Evolutionary conservation across 2,113 vertebrate species (phyloP).

Genomic region (Eupsittula cactorum): DNA sequence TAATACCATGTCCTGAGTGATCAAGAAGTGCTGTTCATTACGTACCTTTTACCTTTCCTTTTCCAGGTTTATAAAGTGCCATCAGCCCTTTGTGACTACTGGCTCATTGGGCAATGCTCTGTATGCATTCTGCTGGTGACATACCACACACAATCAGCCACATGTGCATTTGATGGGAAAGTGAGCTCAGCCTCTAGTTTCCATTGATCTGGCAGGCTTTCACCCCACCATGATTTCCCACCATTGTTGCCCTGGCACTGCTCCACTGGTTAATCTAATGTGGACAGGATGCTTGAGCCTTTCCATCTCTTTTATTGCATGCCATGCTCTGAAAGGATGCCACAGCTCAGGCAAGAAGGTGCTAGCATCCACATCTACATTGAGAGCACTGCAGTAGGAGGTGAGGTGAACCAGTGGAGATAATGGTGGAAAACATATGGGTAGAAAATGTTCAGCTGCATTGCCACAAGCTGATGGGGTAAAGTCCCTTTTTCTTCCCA

Average conservation of each 20-base stretch:
- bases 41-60: background rate
- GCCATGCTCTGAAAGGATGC: background rate
- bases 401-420: background rate
- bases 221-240: background rate
- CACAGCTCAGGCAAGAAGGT: background rate
- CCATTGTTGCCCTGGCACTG: background rate
- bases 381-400: background rate
- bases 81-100: background rate
- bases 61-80: background rate
- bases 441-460: background rate
- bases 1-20: background rate
- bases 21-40: background rate
- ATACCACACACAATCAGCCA: background rate
- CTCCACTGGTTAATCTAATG: background rate
- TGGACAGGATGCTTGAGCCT: background rate
- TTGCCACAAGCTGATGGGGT: background rate
- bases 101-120: background rate
- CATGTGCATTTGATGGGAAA: rapidly evolving
- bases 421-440: background rate
- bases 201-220: background rate
- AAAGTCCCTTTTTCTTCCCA: background rate
- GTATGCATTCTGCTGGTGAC: background rate
- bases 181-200: background rate
- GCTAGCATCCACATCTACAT: background rate
- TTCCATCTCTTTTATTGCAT: background rate